These are phyloP conservation scores for Flexamia atlantica DNA, from an alignment of 2,888 invertebrate genomes.

Conservation along the genomic window DNA sequence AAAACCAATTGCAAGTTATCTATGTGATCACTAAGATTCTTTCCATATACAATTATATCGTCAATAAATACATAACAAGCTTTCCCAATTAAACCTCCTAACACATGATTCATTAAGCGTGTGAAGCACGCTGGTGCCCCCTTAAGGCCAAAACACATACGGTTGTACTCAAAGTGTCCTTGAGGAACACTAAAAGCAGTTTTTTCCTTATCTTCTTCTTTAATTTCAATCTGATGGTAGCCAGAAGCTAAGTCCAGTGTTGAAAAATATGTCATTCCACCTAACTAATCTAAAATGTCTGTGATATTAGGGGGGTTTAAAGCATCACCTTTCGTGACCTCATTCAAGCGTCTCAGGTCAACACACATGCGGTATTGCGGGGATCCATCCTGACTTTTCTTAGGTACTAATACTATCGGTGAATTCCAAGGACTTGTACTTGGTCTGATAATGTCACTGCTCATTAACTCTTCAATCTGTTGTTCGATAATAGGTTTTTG, in stretches of 20 bases:
- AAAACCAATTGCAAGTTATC: conserved; percentile 57
- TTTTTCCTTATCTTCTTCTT: conserved; percentile 56
- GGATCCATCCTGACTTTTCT: conserved; percentile 69
- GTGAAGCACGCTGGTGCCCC: conserved; percentile 72
- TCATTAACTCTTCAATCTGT: conserved; percentile 69
- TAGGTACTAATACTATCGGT: conserved; percentile 72
- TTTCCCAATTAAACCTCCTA: conserved; percentile 68
- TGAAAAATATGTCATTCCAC: conserved; percentile 69
- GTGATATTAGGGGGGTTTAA: conserved; percentile 69
- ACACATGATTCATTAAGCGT: conserved; percentile 71
- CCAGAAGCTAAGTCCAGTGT: conserved; percentile 70
- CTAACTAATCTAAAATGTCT: conserved; percentile 70
- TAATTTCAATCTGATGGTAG: conserved; percentile 70
- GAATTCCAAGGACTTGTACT: conserved; percentile 71
- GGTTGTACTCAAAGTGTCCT: conserved; percentile 68
- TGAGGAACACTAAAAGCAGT: conserved; percentile 42
- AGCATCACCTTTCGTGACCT: conserved; percentile 66
- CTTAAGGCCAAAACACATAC: conserved; percentile 71
- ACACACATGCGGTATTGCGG: conserved; percentile 69
- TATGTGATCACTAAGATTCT: conserved; percentile 46
- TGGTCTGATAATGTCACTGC: conserved; percentile 67
- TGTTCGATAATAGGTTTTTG: conserved; percentile 54
- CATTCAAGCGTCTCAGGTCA: conserved; percentile 69
- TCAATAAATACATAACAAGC: conserved; percentile 66
- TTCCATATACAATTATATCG: conserved; percentile 67